These are phyloP conservation scores for Leucoptera coffeella DNA, from an alignment of 2,888 invertebrate genomes.

Conservation along the genomic window DNA sequence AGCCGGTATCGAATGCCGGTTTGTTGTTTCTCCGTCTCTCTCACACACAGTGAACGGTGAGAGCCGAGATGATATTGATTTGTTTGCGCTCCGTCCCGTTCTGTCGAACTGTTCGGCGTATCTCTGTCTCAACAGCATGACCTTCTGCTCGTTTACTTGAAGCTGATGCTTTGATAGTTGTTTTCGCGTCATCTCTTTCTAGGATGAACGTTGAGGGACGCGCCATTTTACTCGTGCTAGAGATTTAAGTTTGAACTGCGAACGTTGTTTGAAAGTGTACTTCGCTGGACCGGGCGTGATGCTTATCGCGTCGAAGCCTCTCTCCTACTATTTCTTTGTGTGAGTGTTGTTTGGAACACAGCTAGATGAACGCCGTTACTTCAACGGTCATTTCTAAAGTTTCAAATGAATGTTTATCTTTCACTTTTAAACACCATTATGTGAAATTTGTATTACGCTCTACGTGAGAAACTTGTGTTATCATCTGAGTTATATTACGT, in stretches of 20 bases:
- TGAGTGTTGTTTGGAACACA: too few species aligned
- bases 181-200: slow-evolving; percentile 46
- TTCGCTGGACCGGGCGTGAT: slow-evolving; percentile 3
- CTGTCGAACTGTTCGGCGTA: slow-evolving; percentile 22
- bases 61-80: slow-evolving; percentile 41
- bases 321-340: neutral
- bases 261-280: slow-evolving; percentile 4
- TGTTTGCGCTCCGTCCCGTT: slow-evolving; percentile 54
- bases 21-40: slow-evolving; percentile 46
- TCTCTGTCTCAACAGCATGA: slow-evolving; percentile 29
- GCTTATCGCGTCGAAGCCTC: neutral
- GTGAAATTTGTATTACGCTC: too few species aligned
- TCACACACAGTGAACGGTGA: slow-evolving; percentile 23
- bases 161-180: slow-evolving; percentile 31
- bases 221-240: slow-evolving; percentile 11
- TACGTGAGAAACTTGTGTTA: too few species aligned
- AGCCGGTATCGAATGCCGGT: slow-evolving; percentile 40
- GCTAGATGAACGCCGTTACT: too few species aligned
- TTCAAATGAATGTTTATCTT: too few species aligned
- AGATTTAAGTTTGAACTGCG: neutral
- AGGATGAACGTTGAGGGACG: slow-evolving; percentile 25
- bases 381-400: too few species aligned
- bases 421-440: too few species aligned
- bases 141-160: slow-evolving; percentile 43
- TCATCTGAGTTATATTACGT: too few species aligned